Conservation (phyloP, 37 sponge, comb jelly and placozoan species). For the Ephydatia muelleri region DNA sequence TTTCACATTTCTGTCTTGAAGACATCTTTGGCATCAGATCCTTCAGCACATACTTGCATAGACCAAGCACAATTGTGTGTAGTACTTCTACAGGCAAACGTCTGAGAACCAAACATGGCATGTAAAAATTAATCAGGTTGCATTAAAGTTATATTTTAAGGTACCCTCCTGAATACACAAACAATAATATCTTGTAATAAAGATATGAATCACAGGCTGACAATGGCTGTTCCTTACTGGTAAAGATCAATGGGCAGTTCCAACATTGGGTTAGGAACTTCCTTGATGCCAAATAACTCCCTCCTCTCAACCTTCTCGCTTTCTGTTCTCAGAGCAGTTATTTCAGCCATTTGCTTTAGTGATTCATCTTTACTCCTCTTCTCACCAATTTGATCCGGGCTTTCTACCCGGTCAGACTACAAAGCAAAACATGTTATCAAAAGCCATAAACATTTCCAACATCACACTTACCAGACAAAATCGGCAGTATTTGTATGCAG, state of each 20-base stretch:
- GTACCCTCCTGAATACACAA: neutral
- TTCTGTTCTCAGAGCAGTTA: neutral
- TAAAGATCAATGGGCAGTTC: neutral
- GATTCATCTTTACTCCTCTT: neutral
- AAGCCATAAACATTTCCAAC: neutral
- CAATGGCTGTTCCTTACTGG: neutral
- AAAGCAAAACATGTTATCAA: neutral
- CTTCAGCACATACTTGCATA: conserved; percentile 30
- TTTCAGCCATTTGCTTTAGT: neutral
- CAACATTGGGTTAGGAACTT: neutral
- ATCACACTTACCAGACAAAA: conserved; percentile 28
- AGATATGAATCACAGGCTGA: no score
- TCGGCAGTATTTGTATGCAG: conserved; percentile 16
- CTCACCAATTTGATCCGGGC: neutral
- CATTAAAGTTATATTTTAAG: neutral
- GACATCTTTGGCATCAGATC: neutral
- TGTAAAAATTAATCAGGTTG: neutral
- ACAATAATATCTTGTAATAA: neutral
- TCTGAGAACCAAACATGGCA: neutral
- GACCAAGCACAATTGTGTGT: conserved; percentile 35
- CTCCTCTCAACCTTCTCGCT: neutral
- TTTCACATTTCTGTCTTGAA: conserved; percentile 10
- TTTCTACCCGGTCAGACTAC: neutral
- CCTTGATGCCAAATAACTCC: conserved; percentile 10
- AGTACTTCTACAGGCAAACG: conserved; percentile 17